Base-by-base conservation (phyloP, 2,888 invertebrate genomes). In the Diabrotica balteata region DNA sequence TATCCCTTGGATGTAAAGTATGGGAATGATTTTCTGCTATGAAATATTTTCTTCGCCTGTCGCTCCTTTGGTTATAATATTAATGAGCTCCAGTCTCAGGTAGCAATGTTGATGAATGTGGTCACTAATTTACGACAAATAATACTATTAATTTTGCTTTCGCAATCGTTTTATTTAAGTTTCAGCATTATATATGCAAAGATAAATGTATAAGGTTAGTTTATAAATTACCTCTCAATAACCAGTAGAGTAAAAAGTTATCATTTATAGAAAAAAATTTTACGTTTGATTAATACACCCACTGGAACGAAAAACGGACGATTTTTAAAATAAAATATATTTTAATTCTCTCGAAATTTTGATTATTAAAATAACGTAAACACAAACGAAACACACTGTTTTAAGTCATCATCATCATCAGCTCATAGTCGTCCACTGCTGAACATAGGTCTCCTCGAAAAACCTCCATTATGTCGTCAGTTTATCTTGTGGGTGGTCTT, bases 121-220 rank as follows among this genome's bases (percentile, higher is more conserved):
- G 52, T 60, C 60, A 60, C 60, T 60, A 60, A 60, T 60, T 60
- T 42, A 52, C 43, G 52, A 60, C 60, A 60, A 60, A 60, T 60
- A 51, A 60, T 59, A 42, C 9, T 50, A 59, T 50, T 42, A 43
- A 43, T 59, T 59, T 59, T 59, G 11, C n/a, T 57, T 11, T 58
- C 32, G 32, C 32, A 32, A 32, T 32, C 32, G 55, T 2, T 55
- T 32, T 32, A 32, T 32, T 7, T 52, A 22, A 32, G 22, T 22
- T 22, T 52, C 49, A 8, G 5, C 9, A 11, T 9, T 11, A 10
- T 11, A 8, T 43, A 7, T 10, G n/a, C 43, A 7, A 54, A 17
- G 9, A 17, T 51, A 22, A 22, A 51, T 11, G 49, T 10, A 49
- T 11, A 6, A 49, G 10, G 32, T 8, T 8, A 17, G 51, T 54